A percentile compares a stretch with the other conserved stretches of the same genome.
These are phyloP conservation scores for Antheraea pernyi DNA, from an alignment of 1,140 invertebrate species.

Conservation along the genomic window DNA sequence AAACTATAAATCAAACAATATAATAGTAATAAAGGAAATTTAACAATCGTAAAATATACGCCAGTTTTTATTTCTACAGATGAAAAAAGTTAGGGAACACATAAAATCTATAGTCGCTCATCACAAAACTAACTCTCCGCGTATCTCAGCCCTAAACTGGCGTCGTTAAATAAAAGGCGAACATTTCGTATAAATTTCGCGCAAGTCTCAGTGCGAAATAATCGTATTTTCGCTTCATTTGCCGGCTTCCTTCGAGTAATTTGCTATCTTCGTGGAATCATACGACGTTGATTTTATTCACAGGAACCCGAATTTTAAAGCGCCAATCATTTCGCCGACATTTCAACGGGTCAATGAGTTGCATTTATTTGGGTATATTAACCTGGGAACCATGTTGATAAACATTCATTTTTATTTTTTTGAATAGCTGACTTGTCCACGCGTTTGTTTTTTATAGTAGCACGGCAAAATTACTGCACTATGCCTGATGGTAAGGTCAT, in stretches of 20 bases:
- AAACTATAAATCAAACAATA: too few species aligned
- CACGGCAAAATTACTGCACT: too few species aligned
- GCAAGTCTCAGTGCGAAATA: slow-evolving; percentile 47
- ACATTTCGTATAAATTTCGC: slow-evolving; percentile 57
- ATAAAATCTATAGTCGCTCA: slow-evolving; percentile 3
- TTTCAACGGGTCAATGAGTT: neutral
- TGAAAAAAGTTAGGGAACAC: neutral
- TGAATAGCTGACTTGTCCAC: too few species aligned
- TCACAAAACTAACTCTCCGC: slow-evolving; percentile 5
- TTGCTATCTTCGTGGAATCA: slow-evolving; percentile 44
- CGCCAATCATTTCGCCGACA: neutral
- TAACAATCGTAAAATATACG: too few species aligned
- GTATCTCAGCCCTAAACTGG: slow-evolving; percentile 12
- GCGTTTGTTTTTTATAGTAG: too few species aligned
- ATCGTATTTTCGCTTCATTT: slow-evolving; percentile 55
- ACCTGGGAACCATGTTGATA: too few species aligned
- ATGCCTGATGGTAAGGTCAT: too few species aligned
- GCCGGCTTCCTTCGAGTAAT: slow-evolving; percentile 40
- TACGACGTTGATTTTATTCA: slow-evolving; percentile 32
- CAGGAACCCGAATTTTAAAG: neutral
- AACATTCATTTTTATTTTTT: too few species aligned
- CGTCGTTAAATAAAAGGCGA: slow-evolving; percentile 43
- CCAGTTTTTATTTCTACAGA: too few species aligned
- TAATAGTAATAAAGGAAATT: too few species aligned
- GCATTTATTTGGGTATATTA: too few species aligned